These are phyloP conservation scores for Vannuccia rotundouncinata DNA, from an alignment of 2,888 invertebrate genomes.

Conservation along the genomic window DNA sequence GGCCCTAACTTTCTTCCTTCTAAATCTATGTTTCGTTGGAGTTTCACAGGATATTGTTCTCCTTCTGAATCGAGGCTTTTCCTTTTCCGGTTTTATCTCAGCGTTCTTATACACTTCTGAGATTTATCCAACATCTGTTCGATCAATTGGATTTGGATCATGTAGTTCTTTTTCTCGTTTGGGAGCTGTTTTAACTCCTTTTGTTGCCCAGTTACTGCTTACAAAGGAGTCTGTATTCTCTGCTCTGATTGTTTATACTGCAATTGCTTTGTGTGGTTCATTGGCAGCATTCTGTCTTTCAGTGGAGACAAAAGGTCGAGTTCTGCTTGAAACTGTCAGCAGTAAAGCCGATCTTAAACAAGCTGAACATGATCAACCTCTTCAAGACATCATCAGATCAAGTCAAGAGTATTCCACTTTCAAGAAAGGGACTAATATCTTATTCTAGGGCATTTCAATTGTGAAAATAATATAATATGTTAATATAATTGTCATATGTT, in stretches of 20 bases:
- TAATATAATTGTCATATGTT: too few relatives aligned
- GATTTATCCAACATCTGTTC: conserved; percentile 78
- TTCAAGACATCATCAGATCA: not conserved
- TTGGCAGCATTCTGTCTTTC: conserved; percentile 15
- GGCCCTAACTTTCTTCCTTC: not conserved
- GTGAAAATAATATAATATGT: too few relatives aligned
- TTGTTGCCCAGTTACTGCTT: conserved; percentile 74
- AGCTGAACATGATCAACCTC: not conserved
- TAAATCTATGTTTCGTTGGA: conserved; percentile 5
- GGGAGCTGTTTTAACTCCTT: conserved; percentile 87
- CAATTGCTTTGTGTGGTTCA: conserved; percentile 55
- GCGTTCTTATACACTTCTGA: conserved; percentile 43
- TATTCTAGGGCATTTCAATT: too few relatives aligned
- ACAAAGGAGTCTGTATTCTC: conserved; percentile 48
- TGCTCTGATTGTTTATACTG: conserved; percentile 61
- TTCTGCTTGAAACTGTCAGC: conserved; percentile 22
- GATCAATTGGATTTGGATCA: conserved; percentile 83
- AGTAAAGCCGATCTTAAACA: not conserved
- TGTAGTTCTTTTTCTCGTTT: conserved; percentile 82
- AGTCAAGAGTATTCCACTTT: not conserved
- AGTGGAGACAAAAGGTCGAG: conserved; percentile 39
- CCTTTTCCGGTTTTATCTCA: not conserved
- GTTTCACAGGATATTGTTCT: not conserved
- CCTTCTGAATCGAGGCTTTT: conserved; percentile 4
- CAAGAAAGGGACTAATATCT: too few relatives aligned